Evolutionary conservation across 2,113 vertebrate genomes (phyloP), one percentile per base, ranked within the genome.

Genomic region (Chaetura pelagica): DNA sequence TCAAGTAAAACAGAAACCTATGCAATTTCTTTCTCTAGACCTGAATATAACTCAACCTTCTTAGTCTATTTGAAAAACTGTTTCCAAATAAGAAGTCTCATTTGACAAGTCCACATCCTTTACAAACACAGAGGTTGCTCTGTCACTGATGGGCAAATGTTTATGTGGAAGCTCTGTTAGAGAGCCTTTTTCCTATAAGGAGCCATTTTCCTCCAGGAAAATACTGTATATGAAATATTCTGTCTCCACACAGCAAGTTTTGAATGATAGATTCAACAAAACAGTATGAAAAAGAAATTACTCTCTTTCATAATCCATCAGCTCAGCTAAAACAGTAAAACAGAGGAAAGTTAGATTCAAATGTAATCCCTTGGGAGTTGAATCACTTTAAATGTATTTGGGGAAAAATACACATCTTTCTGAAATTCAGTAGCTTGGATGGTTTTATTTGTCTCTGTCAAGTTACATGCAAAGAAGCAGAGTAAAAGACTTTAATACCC

Each of bases 261-360:
- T 84, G 86, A 96, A 95, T 78, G 87, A 90, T 75, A 94, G 52
- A 77, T 89, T 90, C 63, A 83, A 67, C 27, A 96, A 95, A 95
- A 84, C 44, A 78, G 75, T 87, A 86, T 75, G 68, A 95, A 93
- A 93, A 95, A 96, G 64, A 94, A 96, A 97, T 95, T 86, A 92
- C 76, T 89, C 66, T 92, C 87, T 84, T 92, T 84, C 85, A 95
- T 89, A 95, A 94, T 87, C 91, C 94, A 95, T 94, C 92, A 89
- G 76, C 61, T 93, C 85, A 57, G 79, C 73, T 86, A 68, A 96
- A 92, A 84, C 16, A 85, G 84, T 94, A 94, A 89, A 94, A 92
- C 85, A 90, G 73, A 95, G 77, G 40, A 57, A 96, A 93, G 86
- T 93, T 29, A 84, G 93, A 93, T 55, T 86, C 32, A 72, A 96